These are phyloP conservation scores for Diloba caeruleocephala DNA, from an alignment of 2,888 invertebrate genomes.

Conservation along the genomic window DNA sequence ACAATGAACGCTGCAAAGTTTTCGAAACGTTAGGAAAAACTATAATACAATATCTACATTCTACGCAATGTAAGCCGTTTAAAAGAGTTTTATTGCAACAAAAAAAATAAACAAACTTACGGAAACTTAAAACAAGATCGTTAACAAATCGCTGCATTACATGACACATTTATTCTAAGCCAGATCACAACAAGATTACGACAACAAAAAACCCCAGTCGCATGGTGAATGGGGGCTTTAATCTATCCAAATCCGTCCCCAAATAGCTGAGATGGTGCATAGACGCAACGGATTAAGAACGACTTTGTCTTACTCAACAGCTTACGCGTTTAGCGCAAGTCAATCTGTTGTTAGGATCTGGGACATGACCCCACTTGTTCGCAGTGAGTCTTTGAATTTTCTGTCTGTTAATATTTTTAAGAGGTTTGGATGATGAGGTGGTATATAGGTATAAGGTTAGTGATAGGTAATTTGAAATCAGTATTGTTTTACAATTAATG, in stretches of 20 bases:
- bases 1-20: too few relatives aligned
- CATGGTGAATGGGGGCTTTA: constrained; percentile 66
- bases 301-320: constrained; percentile 79
- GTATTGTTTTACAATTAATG: too few relatives aligned
- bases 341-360: constrained; percentile 54
- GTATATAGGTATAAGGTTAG: too few relatives aligned
- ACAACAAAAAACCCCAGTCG: constrained; percentile 55
- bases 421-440: constrained; percentile 5
- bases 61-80: too few relatives aligned
- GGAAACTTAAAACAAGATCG: constrained; percentile 38
- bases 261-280: constrained; percentile 71
- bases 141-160: constrained; percentile 34
- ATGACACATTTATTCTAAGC: constrained; percentile 37
- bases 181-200: constrained; percentile 51
- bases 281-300: constrained; percentile 70
- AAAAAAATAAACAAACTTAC: constrained; percentile 23
- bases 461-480: too few relatives aligned
- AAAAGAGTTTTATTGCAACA: too few relatives aligned
- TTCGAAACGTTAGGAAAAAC: too few relatives aligned
- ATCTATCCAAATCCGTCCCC: constrained; percentile 73
- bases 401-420: constrained; percentile 46
- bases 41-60: too few relatives aligned
- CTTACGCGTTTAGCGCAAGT: constrained; percentile 69
- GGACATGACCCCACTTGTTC: constrained; percentile 55
- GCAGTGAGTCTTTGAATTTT: constrained; percentile 50